Base-by-base conservation (phyloP, 2,797 vertebrate species). In the Meriones psammophilus region DNA sequence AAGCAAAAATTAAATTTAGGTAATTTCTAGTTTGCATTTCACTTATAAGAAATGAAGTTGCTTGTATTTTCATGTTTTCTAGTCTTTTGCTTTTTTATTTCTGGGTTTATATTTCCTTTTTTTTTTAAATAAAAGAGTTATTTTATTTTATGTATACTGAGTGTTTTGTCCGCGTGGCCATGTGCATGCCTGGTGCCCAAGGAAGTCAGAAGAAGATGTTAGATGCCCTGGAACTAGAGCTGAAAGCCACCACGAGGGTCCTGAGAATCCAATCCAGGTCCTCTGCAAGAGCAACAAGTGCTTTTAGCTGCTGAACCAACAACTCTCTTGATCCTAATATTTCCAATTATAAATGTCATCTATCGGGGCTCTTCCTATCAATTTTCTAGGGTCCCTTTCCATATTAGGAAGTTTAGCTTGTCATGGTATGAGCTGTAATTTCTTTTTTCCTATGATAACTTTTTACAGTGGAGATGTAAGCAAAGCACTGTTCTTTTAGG, bases 1-100 rank as follows among this genome's bases (percentile, higher is more conserved):
- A 68, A 94, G 64, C 56, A 74, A 96, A 96, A 73, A 66, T 54
- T 56, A 10, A 89, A 80, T 94, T 87, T 50, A 76, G 36, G 14
- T 50, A 24, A 91, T 73, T 89, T 73, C 91, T 76, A 73, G 74
- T 84, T 83, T 89, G 20, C 30, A 66, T 87, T 81, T 96, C n/a
- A 87, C 81, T 91, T 93, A 71, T 24, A 69, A 46, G 42, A 89
- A 91, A 50, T 50, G 60, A 91, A 36, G 33, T 10, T 92, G 42
- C 66, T 71, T 39, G 30, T 54, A 33, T 80, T 93, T 85, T 95
- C 46, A 26, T 80, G 66, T 68, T 89, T 76, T 81, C 14, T 79
- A 71, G 46, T 20, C 33, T 50, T 87, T 93, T 89, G 12, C 18
- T 85, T 88, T 96, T 92, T 10, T 36, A 8, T 24, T 93, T 91